phyloP scores from a whole-genome alignment of 2,888 invertebrate species.

The Deilephila porcellus region DNA sequence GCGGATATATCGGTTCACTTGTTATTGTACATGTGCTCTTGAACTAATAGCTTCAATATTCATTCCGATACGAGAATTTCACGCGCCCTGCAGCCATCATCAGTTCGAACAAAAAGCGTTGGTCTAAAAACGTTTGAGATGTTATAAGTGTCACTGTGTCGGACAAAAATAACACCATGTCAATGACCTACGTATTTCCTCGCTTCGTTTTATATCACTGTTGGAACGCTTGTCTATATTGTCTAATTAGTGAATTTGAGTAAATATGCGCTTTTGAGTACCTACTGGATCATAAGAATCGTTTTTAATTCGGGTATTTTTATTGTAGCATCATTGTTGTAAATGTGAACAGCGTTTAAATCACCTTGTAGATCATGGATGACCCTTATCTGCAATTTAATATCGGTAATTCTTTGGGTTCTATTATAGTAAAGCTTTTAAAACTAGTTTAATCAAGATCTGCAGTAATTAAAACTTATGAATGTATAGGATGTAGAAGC shows the following conservation, averaged over 20 bases:
- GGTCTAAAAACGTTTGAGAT: slow-evolving; percentile 23
- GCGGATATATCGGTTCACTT: not conserved
- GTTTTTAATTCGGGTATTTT: too few relatives aligned
- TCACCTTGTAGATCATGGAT: too few relatives aligned
- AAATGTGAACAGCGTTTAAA: too few relatives aligned
- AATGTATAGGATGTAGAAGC: too few relatives aligned
- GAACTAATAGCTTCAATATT: slow-evolving; percentile 3
- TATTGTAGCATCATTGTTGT: too few relatives aligned
- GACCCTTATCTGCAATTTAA: too few relatives aligned
- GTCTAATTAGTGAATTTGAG: not conserved
- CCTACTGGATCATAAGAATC: not conserved
- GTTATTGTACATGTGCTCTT: not conserved
- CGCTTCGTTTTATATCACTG: slow-evolving; percentile 14
- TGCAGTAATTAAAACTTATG: too few relatives aligned
- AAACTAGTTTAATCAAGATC: too few relatives aligned
- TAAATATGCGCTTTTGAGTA: not conserved
- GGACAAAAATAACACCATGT: slow-evolving; percentile 19
- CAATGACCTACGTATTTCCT: slow-evolving; percentile 24
- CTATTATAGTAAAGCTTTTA: too few relatives aligned
- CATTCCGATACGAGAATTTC: not conserved
- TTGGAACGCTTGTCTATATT: not conserved
- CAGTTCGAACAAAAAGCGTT: slow-evolving; percentile 10
- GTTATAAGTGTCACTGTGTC: slow-evolving; percentile 26
- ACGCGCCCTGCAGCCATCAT: slow-evolving; percentile 3
- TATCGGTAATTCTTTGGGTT: too few relatives aligned